Conservation (phyloP, 2,888 invertebrate genomes). For the Petrolisthes manimaculis region DNA sequence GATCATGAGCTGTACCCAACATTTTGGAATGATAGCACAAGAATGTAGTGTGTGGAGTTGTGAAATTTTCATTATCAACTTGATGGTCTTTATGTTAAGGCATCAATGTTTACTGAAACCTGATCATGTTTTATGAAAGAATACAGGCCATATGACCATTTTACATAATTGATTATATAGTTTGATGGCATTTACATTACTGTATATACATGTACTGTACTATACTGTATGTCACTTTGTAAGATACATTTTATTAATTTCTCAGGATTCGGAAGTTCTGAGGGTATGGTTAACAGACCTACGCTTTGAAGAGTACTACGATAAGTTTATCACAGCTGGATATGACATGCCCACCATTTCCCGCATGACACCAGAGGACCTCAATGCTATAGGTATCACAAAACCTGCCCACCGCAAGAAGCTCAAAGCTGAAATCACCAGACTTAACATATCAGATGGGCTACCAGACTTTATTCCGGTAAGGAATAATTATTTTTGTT, state of each 20-base stretch:
- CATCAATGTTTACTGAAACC: too few relatives aligned
- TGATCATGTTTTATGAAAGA: too few relatives aligned
- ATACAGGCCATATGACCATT: too few relatives aligned
- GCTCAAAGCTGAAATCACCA: slow-evolving; percentile 95
- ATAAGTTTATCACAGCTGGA: slow-evolving; percentile 92
- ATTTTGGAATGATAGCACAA: too few relatives aligned
- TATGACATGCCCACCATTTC: slow-evolving; percentile 98
- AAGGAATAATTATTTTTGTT: slow-evolving; percentile 69
- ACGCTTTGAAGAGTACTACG: slow-evolving; percentile 94
- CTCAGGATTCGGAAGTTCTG: slow-evolving; percentile 90
- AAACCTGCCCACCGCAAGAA: slow-evolving; percentile 97
- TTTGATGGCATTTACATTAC: too few relatives aligned
- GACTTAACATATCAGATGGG: slow-evolving; percentile 92
- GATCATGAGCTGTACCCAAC: too few relatives aligned
- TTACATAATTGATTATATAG: slow-evolving; percentile 3
- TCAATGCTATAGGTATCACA: slow-evolving; percentile 84
- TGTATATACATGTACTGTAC: not conserved
- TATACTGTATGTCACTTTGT: not conserved
- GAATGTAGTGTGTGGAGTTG: too few relatives aligned
- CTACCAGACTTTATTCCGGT: slow-evolving; percentile 94
- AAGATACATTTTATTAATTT: not conserved
- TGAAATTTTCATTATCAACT: too few relatives aligned
- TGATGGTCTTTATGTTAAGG: too few relatives aligned
- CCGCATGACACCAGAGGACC: slow-evolving; percentile 96
- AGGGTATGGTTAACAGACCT: slow-evolving; percentile 94